Evolutionary conservation across 2,888 invertebrate genomes (phyloP).

Genomic region (Lepidochitona cinerea): DNA sequence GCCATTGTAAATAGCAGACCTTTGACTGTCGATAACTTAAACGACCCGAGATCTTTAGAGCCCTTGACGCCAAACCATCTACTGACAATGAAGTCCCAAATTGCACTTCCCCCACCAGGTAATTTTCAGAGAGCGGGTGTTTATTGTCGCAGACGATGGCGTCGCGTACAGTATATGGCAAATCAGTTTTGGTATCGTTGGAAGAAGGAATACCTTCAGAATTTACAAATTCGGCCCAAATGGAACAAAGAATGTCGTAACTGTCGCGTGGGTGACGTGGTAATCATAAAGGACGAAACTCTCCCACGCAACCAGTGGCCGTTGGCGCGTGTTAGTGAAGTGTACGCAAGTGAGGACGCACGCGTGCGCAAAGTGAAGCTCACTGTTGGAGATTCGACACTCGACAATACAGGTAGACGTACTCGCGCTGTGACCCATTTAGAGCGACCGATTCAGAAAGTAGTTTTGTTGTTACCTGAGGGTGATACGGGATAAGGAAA

Average conservation of each 20-base stretch:
- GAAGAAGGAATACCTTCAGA: constrained; percentile 2
- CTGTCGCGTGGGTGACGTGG: constrained; percentile 20
- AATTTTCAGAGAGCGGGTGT: background rate
- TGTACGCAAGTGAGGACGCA: background rate
- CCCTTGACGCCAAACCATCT: constrained; percentile 15
- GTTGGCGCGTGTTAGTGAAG: background rate
- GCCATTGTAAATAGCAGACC: constrained; percentile 32
- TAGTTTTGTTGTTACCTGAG: constrained; percentile 18
- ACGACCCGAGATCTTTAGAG: constrained; percentile 14
- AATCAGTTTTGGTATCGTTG: background rate
- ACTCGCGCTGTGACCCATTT: background rate
- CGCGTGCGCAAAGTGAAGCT: constrained; percentile 27
- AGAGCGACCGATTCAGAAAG: constrained; percentile 26
- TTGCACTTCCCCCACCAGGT: background rate
- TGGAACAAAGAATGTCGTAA: constrained; percentile 9
- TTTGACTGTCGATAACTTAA: constrained; percentile 18
- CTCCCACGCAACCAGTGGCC: constrained; percentile 14
- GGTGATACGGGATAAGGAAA: background rate
- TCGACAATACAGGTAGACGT: constrained; percentile 16
- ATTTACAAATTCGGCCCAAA: background rate
- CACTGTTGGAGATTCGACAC: background rate
- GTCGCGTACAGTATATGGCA: background rate
- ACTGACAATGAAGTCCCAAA: constrained; percentile 22
- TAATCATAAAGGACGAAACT: constrained; percentile 24
- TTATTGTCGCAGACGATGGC: background rate